A percentile compares a stretch with the other conserved stretches of the same genome.
These are phyloP conservation scores for Seladonia tumulorum DNA, from an alignment of 2,888 invertebrate genomes.

Conservation along the genomic window DNA sequence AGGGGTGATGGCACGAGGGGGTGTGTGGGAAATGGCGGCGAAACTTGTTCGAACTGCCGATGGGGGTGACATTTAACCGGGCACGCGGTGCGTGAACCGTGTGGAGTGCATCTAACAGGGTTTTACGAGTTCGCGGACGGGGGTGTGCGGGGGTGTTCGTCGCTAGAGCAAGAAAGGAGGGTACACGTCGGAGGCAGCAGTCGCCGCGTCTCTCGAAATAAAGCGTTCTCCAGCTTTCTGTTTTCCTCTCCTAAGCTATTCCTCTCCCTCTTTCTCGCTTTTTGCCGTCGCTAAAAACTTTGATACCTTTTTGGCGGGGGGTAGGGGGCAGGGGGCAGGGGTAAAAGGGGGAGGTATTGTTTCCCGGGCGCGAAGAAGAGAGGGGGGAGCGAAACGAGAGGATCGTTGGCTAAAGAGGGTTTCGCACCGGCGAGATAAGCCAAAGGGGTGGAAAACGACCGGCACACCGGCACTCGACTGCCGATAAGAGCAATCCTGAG, in stretches of 20 bases:
- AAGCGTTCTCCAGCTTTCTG: constrained; percentile 8
- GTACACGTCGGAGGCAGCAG: constrained; percentile 22
- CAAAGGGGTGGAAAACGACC: constrained; percentile 62
- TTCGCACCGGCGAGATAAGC: constrained; percentile 72
- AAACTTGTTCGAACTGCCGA: constrained; percentile 39
- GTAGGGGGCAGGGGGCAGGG: neutral
- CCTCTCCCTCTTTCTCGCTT: constrained; percentile 8
- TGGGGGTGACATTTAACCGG: constrained; percentile 54
- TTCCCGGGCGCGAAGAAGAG: constrained; percentile 37
- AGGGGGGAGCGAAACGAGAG: constrained; percentile 11
- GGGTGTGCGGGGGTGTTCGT: neutral
- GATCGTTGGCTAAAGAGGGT: constrained; percentile 66
- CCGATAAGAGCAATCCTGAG: constrained; percentile 75
- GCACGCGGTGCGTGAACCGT: constrained; percentile 17
- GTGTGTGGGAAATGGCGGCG: constrained; percentile 8
- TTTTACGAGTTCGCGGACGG: constrained; percentile 27
- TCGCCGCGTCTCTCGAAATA: constrained; percentile 32
- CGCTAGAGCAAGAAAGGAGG: constrained; percentile 4
- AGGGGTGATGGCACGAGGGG: neutral
- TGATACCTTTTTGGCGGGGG: constrained; percentile 69
- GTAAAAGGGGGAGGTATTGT: constrained; percentile 58
- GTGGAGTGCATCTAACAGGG: constrained; percentile 40
- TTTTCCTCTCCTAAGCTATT: constrained; percentile 27
- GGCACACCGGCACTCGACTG: constrained; percentile 48
- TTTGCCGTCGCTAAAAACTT: constrained; percentile 71